Conservation (phyloP, 64 coral and sea anemone species). For the Stichodactyla mertensii region DNA sequence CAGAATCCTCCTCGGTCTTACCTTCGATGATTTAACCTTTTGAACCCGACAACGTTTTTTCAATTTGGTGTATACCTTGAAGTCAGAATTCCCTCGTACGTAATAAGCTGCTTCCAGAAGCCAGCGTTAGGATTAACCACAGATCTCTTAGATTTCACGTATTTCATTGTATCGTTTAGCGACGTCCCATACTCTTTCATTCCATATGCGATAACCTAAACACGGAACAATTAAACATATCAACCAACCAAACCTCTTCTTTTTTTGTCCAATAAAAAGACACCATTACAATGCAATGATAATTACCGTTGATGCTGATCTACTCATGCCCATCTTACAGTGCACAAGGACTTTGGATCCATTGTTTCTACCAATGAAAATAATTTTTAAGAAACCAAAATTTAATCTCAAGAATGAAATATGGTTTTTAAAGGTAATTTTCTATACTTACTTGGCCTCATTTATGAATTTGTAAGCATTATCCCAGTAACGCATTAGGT, state of each 20-base stretch:
- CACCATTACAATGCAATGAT: not conserved
- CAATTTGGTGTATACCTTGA: too few relatives aligned
- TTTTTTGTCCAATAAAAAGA: not conserved
- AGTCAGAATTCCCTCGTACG: slow-evolving; percentile 92
- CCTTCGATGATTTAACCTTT: too few relatives aligned
- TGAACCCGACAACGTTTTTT: too few relatives aligned
- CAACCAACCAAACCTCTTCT: not conserved
- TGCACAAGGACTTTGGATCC: slow-evolving; percentile 87
- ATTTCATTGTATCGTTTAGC: slow-evolving; percentile 84
- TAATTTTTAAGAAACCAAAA: not conserved
- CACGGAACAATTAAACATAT: not conserved
- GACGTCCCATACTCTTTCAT: slow-evolving; percentile 91
- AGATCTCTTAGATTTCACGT: slow-evolving; percentile 75
- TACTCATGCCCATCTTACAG: slow-evolving; percentile 85
- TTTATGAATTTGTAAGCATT: slow-evolving; percentile 87
- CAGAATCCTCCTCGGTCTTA: too few relatives aligned
- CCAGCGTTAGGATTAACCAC: slow-evolving; percentile 85
- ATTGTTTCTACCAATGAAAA: slow-evolving; percentile 43
- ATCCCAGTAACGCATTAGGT: slow-evolving; percentile 77
- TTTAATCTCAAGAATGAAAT: not conserved
- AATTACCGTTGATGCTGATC: slow-evolving; percentile 92
- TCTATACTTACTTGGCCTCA: slow-evolving; percentile 66
- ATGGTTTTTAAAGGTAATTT: not conserved
- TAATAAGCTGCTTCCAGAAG: slow-evolving; percentile 98
- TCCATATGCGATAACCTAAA: slow-evolving; percentile 81